Evolutionary conservation across 92 coral and sea anemone genomes (phyloP).

Genomic region (Umimayanthus kanabou): DNA sequence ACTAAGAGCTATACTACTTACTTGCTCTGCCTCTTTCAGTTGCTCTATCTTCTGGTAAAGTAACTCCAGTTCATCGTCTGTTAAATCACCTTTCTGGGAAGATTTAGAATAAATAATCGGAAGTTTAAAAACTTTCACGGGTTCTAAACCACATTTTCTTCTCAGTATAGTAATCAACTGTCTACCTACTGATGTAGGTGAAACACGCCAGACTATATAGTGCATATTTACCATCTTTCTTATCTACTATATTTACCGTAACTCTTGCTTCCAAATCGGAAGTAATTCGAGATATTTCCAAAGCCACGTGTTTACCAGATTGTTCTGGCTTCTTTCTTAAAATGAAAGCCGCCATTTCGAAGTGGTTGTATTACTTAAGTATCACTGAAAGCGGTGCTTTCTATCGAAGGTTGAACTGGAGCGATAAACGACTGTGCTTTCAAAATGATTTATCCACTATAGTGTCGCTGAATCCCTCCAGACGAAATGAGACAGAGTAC

Average conservation of each 20-base stretch:
- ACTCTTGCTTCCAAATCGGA: conserved; percentile 12
- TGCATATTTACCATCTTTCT: too few relatives aligned
- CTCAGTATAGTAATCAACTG: background rate
- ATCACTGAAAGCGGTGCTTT: background rate
- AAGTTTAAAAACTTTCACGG: background rate
- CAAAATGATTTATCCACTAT: background rate
- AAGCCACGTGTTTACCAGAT: background rate
- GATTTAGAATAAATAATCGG: background rate
- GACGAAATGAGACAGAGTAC: background rate
- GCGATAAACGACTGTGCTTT: background rate
- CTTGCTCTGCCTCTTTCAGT: conserved; percentile 80
- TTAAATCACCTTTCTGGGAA: conserved; percentile 59
- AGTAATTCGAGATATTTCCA: conserved; percentile 23
- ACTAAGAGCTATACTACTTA: background rate
- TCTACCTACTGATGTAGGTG: background rate
- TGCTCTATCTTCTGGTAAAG: conserved; percentile 70
- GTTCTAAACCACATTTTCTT: background rate
- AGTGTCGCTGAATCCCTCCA: background rate
- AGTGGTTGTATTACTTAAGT: background rate
- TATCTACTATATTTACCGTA: conserved; percentile 6
- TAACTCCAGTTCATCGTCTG: conserved; percentile 67
- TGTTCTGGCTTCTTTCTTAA: background rate
- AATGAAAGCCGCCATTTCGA: conserved; percentile 6
- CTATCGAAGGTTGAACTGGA: background rate
- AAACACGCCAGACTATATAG: background rate